Conservation (phyloP, 2,797 vertebrate species). For the Crenichthys baileyi region DNA sequence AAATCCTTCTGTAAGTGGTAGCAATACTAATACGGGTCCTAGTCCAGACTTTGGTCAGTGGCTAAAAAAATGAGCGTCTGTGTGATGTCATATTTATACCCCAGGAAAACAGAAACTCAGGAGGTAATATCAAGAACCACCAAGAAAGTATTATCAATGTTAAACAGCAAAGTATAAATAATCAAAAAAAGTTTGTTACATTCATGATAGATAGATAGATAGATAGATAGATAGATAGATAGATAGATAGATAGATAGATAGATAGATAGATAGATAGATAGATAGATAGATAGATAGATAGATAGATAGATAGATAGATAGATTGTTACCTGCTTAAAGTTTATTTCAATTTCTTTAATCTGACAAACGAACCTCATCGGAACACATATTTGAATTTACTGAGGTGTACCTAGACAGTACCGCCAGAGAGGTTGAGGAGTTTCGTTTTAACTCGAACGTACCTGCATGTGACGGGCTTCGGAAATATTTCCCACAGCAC, state of each 20-base stretch:
- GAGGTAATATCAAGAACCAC: neutral
- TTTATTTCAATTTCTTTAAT: neutral
- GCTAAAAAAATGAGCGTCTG: neutral
- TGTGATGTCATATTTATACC: neutral
- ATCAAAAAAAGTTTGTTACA: neutral
- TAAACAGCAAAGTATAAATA: neutral
- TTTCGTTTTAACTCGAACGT: neutral
- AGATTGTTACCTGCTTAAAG: neutral
- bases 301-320: too few relatives aligned
- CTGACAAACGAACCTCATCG: neutral
- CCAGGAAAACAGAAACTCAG: neutral
- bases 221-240: too few relatives aligned
- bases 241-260: too few relatives aligned
- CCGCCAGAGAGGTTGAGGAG: neutral
- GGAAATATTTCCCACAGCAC: slow-evolving; percentile 9
- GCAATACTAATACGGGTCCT: neutral
- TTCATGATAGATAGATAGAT: neutral
- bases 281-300: too few relatives aligned
- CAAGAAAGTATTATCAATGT: neutral
- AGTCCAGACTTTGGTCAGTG: neutral
- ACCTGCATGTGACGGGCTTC: neutral
- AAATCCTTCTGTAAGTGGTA: neutral
- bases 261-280: too few relatives aligned
- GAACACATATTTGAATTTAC: neutral
- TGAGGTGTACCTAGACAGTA: neutral